phyloP scores from a whole-genome alignment of 2,797 vertebrate genomes.

The Rhabdomys pumilio region DNA sequence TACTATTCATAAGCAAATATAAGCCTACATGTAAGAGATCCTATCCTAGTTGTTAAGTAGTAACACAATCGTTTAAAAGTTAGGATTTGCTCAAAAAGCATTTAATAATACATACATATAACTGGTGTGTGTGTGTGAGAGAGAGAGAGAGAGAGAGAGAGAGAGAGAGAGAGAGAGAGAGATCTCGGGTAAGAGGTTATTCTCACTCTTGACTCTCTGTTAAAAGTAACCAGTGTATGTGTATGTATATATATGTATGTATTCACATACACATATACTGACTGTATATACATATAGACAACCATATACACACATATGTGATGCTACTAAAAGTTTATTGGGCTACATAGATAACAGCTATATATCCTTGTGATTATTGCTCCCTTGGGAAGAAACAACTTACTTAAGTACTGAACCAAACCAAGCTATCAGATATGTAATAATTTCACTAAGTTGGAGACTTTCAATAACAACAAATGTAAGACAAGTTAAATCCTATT shows the following conservation, averaged over 20 bases:
- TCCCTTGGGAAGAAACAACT: conserved; percentile 32
- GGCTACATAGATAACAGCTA: conserved; percentile 1
- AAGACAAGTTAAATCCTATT: conserved; percentile 49
- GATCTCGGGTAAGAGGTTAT: neutral
- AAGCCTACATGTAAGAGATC: neutral
- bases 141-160: no score
- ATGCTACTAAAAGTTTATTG: neutral
- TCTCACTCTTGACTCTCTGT: neutral
- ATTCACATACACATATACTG: neutral
- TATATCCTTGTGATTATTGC: conserved; percentile 46
- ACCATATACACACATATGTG: neutral
- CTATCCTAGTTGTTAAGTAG: conserved; percentile 29
- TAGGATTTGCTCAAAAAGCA: conserved; percentile 31
- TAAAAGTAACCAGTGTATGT: neutral
- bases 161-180: no score
- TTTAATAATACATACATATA: neutral
- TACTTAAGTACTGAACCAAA: conserved; percentile 19
- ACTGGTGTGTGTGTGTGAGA: neutral
- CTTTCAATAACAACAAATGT: neutral
- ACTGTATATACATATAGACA: neutral
- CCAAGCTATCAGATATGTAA: conserved; percentile 18
- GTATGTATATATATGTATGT: neutral
- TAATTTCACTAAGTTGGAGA: conserved; percentile 30
- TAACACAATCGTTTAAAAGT: neutral
- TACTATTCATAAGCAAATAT: conserved; percentile 16